phyloP scores from a whole-genome alignment of 2,113 vertebrate species.

The Esox niger region DNA sequence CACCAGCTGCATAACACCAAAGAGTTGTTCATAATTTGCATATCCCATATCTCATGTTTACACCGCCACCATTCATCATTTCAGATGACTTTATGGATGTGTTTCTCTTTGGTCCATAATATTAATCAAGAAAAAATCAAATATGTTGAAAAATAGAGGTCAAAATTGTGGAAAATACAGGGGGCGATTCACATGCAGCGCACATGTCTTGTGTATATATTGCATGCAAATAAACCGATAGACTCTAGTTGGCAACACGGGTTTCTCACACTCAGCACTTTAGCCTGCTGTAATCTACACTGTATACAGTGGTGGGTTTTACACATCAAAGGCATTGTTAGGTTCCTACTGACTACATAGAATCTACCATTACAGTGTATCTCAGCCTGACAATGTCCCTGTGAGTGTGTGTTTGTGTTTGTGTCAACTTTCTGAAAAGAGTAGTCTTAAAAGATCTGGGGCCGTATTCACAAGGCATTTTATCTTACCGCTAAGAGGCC shows the following conservation, averaged over 20 bases:
- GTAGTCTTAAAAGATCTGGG: too few relatives aligned
- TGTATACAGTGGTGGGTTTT: conserved; percentile 39
- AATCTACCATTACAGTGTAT: background rate
- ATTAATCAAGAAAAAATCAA: conserved; percentile 63
- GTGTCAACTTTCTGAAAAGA: too few relatives aligned
- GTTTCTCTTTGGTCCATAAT: conserved; percentile 38
- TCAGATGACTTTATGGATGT: conserved; percentile 58
- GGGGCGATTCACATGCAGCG: conserved; percentile 33
- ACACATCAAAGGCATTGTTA: conserved; percentile 30
- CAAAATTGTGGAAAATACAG: conserved; percentile 19
- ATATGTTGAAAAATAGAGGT: conserved; percentile 47
- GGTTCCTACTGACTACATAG: background rate
- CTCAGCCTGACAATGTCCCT: too few relatives aligned
- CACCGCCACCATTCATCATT: conserved; percentile 64
- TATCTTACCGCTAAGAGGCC: too few relatives aligned
- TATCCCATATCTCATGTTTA: conserved; percentile 66
- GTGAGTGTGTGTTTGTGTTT: too few relatives aligned
- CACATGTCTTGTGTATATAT: conserved; percentile 58
- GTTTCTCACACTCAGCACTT: conserved; percentile 60
- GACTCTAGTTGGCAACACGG: conserved; percentile 35
- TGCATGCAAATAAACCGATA: conserved; percentile 55
- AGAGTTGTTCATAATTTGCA: conserved; percentile 60
- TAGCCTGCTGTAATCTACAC: conserved; percentile 39
- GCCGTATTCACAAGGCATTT: too few relatives aligned
- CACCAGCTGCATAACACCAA: conserved; percentile 33